A percentile compares a stretch with the other conserved stretches of the same genome.
Conservation (phyloP, 2,888 invertebrate genomes). For the Lasioglossum leucozonium region DNA sequence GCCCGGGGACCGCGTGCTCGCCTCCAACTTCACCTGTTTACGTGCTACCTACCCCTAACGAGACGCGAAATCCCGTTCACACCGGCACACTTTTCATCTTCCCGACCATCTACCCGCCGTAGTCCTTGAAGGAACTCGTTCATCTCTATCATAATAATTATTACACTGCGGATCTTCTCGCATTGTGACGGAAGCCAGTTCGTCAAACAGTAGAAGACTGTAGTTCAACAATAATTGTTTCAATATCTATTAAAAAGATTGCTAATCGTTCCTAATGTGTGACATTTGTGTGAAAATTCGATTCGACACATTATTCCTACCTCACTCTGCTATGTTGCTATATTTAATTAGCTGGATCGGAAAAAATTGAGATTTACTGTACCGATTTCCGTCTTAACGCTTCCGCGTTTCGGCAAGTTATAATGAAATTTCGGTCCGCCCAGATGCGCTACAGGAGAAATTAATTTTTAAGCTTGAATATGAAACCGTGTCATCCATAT, state of each 20-base stretch:
- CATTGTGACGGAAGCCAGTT: background rate
- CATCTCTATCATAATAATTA: background rate
- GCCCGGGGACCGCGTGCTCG: background rate
- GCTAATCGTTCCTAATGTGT: too few relatives aligned
- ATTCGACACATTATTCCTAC: too few relatives aligned
- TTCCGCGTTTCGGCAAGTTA: background rate
- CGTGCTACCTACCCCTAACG: conserved; percentile 10
- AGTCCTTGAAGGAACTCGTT: background rate
- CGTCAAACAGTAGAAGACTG: background rate
- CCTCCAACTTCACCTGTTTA: background rate
- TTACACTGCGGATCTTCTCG: background rate
- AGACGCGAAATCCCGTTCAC: background rate
- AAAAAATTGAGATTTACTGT: background rate
- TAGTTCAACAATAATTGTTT: too few relatives aligned
- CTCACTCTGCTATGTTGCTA: too few relatives aligned
- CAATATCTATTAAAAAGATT: too few relatives aligned
- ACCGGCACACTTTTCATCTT: background rate
- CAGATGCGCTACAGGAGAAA: background rate
- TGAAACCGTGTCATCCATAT: background rate
- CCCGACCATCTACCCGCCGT: background rate
- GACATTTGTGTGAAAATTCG: too few relatives aligned
- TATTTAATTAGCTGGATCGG: too few relatives aligned
- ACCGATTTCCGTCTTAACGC: background rate
- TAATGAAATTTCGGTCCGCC: background rate
- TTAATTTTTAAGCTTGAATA: background rate